Evolutionary conservation across 2,888 invertebrate genomes (phyloP).

Genomic region (Coelogynopora nodosa): DNA sequence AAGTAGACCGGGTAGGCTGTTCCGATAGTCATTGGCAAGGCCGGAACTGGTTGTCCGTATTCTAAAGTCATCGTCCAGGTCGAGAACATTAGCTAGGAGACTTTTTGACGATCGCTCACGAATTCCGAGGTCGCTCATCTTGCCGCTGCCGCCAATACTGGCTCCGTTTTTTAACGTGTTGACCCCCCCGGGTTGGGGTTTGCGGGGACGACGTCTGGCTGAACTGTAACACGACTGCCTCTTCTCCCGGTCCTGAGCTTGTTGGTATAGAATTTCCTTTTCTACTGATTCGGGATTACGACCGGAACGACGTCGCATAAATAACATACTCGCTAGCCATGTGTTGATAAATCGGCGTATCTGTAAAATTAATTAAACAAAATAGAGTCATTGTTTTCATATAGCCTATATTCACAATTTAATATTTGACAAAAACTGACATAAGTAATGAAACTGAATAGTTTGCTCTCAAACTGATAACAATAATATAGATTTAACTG

Average conservation of each 20-base stretch:
- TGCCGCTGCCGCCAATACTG: background rate
- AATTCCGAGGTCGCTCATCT: slow-evolving; percentile 66
- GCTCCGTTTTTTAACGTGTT: slow-evolving; percentile 16
- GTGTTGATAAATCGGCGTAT: slow-evolving; percentile 88
- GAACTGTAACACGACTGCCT: background rate
- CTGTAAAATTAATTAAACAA: slow-evolving; percentile 67
- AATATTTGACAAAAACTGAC: too few relatives aligned
- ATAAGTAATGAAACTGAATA: too few relatives aligned
- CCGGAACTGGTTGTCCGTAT: background rate
- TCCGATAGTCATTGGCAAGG: background rate
- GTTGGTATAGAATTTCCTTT: background rate
- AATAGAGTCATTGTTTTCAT: too few relatives aligned
- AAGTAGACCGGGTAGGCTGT: background rate
- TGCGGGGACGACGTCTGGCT: background rate
- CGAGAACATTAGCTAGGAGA: slow-evolving; percentile 88
- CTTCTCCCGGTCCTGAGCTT: background rate
- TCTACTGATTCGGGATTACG: background rate
- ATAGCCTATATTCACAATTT: too few relatives aligned
- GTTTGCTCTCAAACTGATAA: too few relatives aligned
- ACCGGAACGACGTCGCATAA: slow-evolving; percentile 71
- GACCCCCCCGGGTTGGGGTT: background rate
- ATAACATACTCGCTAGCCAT: slow-evolving; percentile 92
- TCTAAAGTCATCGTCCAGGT: slow-evolving; percentile 87
- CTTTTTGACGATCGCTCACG: slow-evolving; percentile 89
- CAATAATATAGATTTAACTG: too few relatives aligned